A percentile compares a stretch with the other conserved stretches of the same genome.
phyloP scores from a whole-genome alignment of 2,888 invertebrate species.

The Clitarchus hookeri region DNA sequence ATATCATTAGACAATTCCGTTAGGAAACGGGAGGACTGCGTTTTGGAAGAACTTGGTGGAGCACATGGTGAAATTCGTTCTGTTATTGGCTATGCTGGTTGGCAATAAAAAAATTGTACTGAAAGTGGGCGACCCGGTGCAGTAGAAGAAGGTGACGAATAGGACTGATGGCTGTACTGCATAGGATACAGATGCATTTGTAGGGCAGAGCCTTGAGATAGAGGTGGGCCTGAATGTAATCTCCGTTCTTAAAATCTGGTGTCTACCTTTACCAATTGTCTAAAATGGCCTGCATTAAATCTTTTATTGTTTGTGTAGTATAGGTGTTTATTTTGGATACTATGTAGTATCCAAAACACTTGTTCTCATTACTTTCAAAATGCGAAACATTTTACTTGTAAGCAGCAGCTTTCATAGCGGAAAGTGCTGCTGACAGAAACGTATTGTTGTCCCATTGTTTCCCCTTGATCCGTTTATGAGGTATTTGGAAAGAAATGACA shows the following conservation, averaged over 20 bases:
- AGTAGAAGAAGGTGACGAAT: neutral
- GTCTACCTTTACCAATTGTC: conserved; percentile 16
- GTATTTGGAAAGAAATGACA: neutral
- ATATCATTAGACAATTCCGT: conserved; percentile 1
- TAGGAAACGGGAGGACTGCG: neutral
- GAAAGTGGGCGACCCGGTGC: neutral
- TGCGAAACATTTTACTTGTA: neutral
- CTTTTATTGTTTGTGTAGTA: neutral
- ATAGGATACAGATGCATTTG: neutral
- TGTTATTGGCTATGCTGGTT: neutral
- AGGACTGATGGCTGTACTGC: neutral
- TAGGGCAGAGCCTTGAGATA: neutral
- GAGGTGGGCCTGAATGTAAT: neutral
- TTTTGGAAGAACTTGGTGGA: neutral
- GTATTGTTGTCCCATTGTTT: neutral
- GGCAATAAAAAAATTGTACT: neutral
- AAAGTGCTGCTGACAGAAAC: neutral
- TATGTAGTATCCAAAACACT: neutral
- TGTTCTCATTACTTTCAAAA: neutral
- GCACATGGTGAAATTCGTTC: neutral
- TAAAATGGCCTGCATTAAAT: neutral
- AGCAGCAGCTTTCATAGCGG: neutral
- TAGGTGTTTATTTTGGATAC: conserved; percentile 19
- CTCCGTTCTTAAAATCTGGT: no score
- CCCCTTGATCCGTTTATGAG: neutral